Evolutionary conservation across 2,888 invertebrate species (phyloP), one percentile per base, ranked within the genome.

Genomic region (Brachyopa scutellaris): DNA sequence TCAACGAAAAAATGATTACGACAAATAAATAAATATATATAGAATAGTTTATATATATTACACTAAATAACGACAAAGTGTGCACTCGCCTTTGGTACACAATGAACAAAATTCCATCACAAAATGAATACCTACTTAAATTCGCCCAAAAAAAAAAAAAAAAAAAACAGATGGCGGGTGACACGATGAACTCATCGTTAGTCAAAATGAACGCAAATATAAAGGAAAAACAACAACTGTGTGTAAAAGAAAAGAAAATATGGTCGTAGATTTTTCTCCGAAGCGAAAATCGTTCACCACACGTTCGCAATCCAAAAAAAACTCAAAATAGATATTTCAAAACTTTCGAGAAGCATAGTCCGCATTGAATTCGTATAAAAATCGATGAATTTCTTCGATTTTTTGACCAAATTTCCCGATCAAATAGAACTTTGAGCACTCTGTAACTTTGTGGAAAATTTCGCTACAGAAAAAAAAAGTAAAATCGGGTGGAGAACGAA

Each of bases 391-490:
- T 62, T 36, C 1, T n/a, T 29, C 13, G 13, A 23, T 42, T n/a
- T 11, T n/a, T 26, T 26, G 15, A 45, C 13, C 36, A 26, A 55
- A 61, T 62, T 47, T 55, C 45, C 8, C 45, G 15, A 72, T 72
- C 42, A 45, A 72, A 36, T 26, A 42, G 15, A 26, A 21, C 38
- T 69, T 76, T 62, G 15, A 55, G 36, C 26, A 59, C n/a, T n/a
- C n/a, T n/a, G n/a, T n/a, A n/a, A 70, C 62, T 64, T 61, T 38
- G 61, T 82, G 82, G 77, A 82, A 82, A 82, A 77, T 82, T 82
- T 82, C 66, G 53, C 59, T 55, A 51, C 21, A 23, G 51, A 64
- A 49, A 64, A 38, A 33, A 51, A 36, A 72, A 29, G 23, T 29
- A 49, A 17, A 36, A 13, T 2, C 36, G 64, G 62, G 47, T 62